These are phyloP conservation scores for Chlorocebus sabaeus DNA, from an alignment of 2,113 vertebrate species.

Conservation along the genomic window DNA sequence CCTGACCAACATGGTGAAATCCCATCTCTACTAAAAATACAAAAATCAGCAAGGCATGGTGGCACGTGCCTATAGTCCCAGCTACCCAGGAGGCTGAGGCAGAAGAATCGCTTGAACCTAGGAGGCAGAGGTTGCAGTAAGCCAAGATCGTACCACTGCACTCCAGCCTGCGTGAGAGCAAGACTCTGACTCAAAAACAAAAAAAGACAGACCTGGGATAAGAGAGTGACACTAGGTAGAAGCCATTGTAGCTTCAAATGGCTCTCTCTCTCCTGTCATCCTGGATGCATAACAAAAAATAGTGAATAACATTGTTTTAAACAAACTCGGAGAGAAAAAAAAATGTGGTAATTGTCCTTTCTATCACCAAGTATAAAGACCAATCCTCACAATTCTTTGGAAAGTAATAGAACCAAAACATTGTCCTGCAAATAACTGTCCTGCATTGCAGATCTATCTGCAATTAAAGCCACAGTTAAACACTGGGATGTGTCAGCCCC, in stretches of 20 bases:
- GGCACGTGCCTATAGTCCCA: too few species aligned
- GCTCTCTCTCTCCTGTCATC: background rate
- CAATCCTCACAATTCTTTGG: background rate
- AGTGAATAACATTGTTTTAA: background rate
- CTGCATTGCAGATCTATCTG: background rate
- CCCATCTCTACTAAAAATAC: too few species aligned
- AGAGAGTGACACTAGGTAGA: fast-evolving
- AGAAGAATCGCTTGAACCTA: too few species aligned
- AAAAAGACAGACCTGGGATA: background rate
- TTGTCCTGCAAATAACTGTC: background rate
- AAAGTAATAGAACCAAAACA: background rate
- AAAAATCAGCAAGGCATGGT: too few species aligned
- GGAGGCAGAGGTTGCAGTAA: too few species aligned
- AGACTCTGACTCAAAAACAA: too few species aligned
- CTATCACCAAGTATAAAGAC: background rate
- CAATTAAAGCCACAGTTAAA: background rate
- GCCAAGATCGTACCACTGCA: too few species aligned
- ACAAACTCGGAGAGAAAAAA: background rate
- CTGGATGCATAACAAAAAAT: background rate
- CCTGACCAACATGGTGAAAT: too few species aligned
- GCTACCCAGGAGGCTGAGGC: too few species aligned
- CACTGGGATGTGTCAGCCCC: background rate
- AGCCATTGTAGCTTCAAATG: background rate
- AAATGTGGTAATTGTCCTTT: background rate
- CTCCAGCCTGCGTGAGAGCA: too few species aligned